Evolutionary conservation across 2,113 vertebrate species (phyloP).

Genomic region (Oreotrochilus melanogaster): DNA sequence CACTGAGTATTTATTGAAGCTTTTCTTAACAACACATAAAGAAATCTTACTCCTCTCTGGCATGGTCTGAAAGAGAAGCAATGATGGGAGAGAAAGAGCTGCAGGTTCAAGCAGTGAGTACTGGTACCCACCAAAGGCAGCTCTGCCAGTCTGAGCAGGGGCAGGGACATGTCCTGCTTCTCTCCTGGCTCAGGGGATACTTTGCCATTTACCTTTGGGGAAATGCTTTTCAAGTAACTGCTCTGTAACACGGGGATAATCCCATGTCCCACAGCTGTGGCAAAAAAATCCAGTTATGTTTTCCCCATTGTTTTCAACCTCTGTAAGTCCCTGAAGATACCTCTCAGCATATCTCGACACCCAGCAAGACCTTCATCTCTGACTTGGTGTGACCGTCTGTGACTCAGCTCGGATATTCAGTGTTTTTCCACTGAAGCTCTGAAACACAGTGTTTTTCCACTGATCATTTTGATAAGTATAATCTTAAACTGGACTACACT

Average conservation of each 20-base stretch:
- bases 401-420: conserved; percentile 23
- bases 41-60: not conserved
- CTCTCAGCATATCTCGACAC: not conserved
- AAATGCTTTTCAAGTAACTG: not conserved
- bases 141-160: not conserved
- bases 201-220: not conserved
- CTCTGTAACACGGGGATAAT: not conserved
- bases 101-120: accelerated
- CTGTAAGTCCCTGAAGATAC: not conserved
- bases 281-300: not conserved
- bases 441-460: conserved; percentile 44
- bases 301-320: not conserved
- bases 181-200: not conserved
- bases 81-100: not conserved
- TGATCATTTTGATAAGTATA: conserved; percentile 27
- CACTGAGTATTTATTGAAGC: not conserved
- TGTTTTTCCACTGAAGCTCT: conserved; percentile 16
- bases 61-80: not conserved
- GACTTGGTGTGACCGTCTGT: not conserved
- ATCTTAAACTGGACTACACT: conserved; percentile 20
- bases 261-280: accelerated
- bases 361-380: not conserved
- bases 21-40: not conserved
- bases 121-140: not conserved
- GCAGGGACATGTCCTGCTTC: accelerated